Base-by-base conservation (phyloP, 1,140 invertebrate genomes). In the Amyelois transitella region DNA sequence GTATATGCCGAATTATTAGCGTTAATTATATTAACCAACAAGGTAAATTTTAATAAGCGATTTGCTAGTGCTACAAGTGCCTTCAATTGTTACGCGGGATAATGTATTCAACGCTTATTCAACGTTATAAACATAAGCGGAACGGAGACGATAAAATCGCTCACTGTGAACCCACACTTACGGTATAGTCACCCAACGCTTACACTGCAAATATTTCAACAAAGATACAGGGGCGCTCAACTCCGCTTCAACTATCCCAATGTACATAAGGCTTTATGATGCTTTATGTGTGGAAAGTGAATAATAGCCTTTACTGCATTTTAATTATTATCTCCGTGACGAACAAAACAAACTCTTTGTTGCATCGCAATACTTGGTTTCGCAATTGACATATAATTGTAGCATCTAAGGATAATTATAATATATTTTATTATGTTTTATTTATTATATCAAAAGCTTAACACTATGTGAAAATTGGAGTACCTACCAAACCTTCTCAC, bases 191-290 rank as follows among this genome's bases (percentile, higher is more conserved):
- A 72, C 63, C 65, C 65, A 66, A 70, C 74, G 79, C 79, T 81
- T 77, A 78, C 75, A 85, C 72, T 60, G 80, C 81, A 85, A 85
- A 85, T 85, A 81, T 85, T 85, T 82, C 76, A 80, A 81, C 79
- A 82, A 76, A 80, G 81, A 85, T 81, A 85, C 79, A 80, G 75
- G 79, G 79, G 73, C 79, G 72, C 79, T 82, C 76, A 85, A 81
- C 81, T 81, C 75, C 60, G 76, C 75, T 78, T 69, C 68, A 73
- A 78, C 75, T 80, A 77, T 67, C 69, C 69, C 62, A 69, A 66
- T 81, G 69, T 81, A 77, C 69, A 77, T 58, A 82, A 61, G 69
- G 67, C 74, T 79, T 75, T 73, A 65, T 66, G 59, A 12, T 28
- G 45, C 45, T 48, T 48, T 48, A 48, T 48, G 19, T 48, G 66